Percentiles rank a stretch among this genome's conserved stretches.
Conservation (phyloP, 2,797 vertebrate species). For the Arnoldichthys spilopterus region DNA sequence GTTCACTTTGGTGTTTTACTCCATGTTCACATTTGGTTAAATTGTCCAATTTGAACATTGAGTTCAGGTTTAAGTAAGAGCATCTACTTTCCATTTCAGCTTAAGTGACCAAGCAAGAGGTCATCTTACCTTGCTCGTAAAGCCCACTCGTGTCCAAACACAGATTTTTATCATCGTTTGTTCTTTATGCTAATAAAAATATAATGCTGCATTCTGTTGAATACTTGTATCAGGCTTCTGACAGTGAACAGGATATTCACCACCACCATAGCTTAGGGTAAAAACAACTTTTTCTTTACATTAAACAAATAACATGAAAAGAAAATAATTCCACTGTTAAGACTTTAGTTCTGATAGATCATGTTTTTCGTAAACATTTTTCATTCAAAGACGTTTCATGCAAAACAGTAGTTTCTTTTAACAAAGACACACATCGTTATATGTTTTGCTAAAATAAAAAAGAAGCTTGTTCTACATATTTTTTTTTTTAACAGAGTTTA, state of each 20-base stretch:
- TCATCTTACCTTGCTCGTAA: conserved; percentile 16
- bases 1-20: not conserved
- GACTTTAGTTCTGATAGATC: conserved; percentile 68
- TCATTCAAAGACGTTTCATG: conserved; percentile 85
- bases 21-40: conserved; percentile 22
- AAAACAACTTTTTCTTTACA: conserved; percentile 13
- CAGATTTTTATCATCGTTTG: not conserved
- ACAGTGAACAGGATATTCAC: conserved; percentile 30
- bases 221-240: conserved; percentile 39
- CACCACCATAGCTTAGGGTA: conserved; percentile 25
- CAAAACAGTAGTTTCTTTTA: conserved; percentile 86
- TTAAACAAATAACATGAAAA: conserved; percentile 51
- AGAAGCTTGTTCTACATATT: conserved; percentile 81
- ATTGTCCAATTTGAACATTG: conserved; percentile 29
- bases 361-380: conserved; percentile 63
- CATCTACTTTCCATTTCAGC: conserved; percentile 22
- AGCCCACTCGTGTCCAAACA: not conserved
- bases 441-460: conserved; percentile 86
- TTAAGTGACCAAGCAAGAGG: not conserved
- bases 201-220: conserved; percentile 40
- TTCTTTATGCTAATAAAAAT: conserved; percentile 23
- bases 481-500: conserved; percentile 68
- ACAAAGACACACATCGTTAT: conserved; percentile 85
- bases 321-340: conserved; percentile 69
- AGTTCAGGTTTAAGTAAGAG: conserved; percentile 17